Conservation (phyloP, 2,797 vertebrate species). For the Neosilurus mollespiculum region DNA sequence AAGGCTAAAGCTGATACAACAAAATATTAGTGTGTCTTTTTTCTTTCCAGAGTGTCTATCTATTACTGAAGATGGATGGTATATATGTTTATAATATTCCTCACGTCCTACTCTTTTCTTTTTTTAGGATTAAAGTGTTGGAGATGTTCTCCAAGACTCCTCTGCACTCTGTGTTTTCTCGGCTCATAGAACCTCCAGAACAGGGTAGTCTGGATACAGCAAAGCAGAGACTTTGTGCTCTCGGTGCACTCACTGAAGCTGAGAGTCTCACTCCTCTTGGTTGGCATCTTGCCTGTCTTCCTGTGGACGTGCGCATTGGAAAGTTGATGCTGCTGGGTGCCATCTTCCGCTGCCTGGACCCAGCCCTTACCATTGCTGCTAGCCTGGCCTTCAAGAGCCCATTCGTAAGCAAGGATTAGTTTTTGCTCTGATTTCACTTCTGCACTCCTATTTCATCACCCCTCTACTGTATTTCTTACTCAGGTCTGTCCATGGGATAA, state of each 20-base stretch:
- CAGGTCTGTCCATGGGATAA: constrained; percentile 98
- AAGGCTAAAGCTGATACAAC: no score
- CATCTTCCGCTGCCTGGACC: constrained; percentile 96
- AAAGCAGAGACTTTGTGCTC: constrained; percentile 84
- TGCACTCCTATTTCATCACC: background rate
- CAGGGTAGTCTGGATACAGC: constrained; percentile 80
- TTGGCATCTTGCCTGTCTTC: constrained; percentile 95
- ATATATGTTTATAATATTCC: no score
- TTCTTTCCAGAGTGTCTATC: no score
- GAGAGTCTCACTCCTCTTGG: constrained; percentile 93
- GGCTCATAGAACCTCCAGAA: constrained; percentile 88
- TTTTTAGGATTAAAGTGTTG: constrained; percentile 90
- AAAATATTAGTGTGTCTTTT: no score
- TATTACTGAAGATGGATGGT: no score
- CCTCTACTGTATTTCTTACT: background rate
- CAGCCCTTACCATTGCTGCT: constrained; percentile 94
- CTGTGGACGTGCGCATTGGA: constrained; percentile 94
- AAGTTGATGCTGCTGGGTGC: constrained; percentile 97
- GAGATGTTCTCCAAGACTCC: constrained; percentile 83
- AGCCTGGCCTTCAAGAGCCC: constrained; percentile 91
- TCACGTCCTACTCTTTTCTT: no score
- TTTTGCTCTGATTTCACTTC: background rate
- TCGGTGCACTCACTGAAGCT: constrained; percentile 86
- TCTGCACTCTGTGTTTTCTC: constrained; percentile 85
- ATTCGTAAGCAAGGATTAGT: constrained; percentile 67